Conservation (phyloP, 2,888 invertebrate species). For the Stenolophus ochropezus region DNA sequence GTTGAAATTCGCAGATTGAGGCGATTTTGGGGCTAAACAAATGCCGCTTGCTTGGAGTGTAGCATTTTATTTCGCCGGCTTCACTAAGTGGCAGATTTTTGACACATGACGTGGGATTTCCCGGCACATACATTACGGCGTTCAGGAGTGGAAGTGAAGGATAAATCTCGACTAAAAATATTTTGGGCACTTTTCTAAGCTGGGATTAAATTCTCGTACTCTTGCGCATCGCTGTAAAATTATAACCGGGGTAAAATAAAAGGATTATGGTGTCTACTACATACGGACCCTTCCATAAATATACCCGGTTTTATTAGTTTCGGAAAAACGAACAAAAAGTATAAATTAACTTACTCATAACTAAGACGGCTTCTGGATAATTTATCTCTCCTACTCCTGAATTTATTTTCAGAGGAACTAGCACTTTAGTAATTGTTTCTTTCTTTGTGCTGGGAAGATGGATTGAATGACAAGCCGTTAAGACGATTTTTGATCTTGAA, state of each 20-base stretch:
- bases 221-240: slow-evolving; percentile 11
- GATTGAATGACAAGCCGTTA: background rate
- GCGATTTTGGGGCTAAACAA: background rate
- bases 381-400: background rate
- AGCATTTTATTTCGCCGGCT: background rate
- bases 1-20: background rate
- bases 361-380: background rate
- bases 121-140: slow-evolving; percentile 7
- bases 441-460: background rate
- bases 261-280: slow-evolving; percentile 18
- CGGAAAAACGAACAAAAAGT: background rate
- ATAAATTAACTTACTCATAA: slow-evolving; percentile 21
- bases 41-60: background rate
- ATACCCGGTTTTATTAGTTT: slow-evolving; percentile 16
- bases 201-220: slow-evolving; percentile 32
- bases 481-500: background rate
- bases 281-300: slow-evolving; percentile 17
- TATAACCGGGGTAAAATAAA: slow-evolving; percentile 26
- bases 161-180: slow-evolving; percentile 18
- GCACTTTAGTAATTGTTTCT: background rate
- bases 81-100: slow-evolving; percentile 12
- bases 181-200: slow-evolving; percentile 37
- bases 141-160: background rate
- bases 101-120: slow-evolving; percentile 26
- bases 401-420: background rate